phyloP scores from a whole-genome alignment of 2,888 invertebrate species.

The Leptopilina syphax region DNA sequence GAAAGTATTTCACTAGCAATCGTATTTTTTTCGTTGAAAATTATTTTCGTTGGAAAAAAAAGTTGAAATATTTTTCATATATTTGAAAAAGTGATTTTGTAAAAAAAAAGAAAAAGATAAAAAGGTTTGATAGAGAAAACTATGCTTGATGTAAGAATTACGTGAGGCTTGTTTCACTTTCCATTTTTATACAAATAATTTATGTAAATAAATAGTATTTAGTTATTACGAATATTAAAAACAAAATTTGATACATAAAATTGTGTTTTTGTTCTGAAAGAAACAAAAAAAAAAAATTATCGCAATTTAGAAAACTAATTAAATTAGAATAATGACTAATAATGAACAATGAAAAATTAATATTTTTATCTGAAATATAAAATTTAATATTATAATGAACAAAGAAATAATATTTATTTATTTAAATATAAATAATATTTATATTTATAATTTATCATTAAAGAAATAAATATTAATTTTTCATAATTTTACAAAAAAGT shows the following conservation, averaged over 20 bases:
- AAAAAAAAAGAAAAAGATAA: background rate
- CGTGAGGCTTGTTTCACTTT: constrained; percentile 48
- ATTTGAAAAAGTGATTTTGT: background rate
- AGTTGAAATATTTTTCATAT: background rate
- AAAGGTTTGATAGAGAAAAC: background rate
- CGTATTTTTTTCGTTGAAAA: background rate
- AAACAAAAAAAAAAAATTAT: constrained; percentile 7
- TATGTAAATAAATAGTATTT: constrained; percentile 58
- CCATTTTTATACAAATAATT: constrained; percentile 56
- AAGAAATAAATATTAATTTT: too few species aligned
- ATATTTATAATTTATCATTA: too few species aligned
- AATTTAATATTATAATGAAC: too few species aligned
- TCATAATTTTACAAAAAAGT: too few species aligned
- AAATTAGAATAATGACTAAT: too few species aligned
- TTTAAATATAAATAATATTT: too few species aligned
- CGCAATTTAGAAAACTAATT: too few species aligned
- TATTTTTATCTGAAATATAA: too few species aligned
- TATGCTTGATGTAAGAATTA: constrained; percentile 39
- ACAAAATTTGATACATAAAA: constrained; percentile 30
- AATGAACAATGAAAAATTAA: too few species aligned
- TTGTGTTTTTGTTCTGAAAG: background rate
- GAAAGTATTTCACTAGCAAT: background rate
- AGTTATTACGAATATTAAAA: background rate
- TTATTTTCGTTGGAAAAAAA: background rate
- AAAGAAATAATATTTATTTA: too few species aligned